Evolutionary conservation across 2,113 vertebrate species (phyloP).

Genomic region (Istiophorus platypterus): DNA sequence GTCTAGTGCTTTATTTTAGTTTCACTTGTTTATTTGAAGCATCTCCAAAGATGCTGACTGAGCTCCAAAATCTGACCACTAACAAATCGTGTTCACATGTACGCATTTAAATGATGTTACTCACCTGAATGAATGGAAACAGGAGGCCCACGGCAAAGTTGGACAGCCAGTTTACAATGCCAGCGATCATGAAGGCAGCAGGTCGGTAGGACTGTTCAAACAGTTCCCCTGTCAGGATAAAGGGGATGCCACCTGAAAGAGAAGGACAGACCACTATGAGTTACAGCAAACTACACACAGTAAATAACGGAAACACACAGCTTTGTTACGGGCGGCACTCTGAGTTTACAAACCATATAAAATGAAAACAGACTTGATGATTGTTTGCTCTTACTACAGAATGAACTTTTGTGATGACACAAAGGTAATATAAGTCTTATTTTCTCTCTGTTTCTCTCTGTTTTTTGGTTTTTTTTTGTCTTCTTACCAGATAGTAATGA

Average conservation of each 20-base stretch:
- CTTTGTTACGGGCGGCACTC: neutral
- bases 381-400: neutral
- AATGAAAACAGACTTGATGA: neutral
- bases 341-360: neutral
- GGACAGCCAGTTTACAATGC: conserved; percentile 92
- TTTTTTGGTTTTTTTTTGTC: neutral
- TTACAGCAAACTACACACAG: neutral
- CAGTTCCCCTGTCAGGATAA: conserved; percentile 92
- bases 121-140: conserved; percentile 96
- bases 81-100: neutral
- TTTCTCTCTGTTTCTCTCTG: too few relatives aligned
- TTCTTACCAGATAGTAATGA: neutral
- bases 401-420: neutral
- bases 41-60: neutral
- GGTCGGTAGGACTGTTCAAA: conserved; percentile 93
- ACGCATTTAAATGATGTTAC: conserved; percentile 24
- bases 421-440: too few relatives aligned
- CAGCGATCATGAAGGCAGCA: conserved; percentile 91
- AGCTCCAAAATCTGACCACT: neutral
- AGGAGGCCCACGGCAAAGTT: conserved; percentile 93
- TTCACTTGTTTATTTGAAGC: neutral
- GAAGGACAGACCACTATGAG: neutral
- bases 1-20: neutral
- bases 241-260: conserved; percentile 92
- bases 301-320: conserved; percentile 2